Conservation (phyloP, 2,113 vertebrate species). For the Apteryx owenii region DNA sequence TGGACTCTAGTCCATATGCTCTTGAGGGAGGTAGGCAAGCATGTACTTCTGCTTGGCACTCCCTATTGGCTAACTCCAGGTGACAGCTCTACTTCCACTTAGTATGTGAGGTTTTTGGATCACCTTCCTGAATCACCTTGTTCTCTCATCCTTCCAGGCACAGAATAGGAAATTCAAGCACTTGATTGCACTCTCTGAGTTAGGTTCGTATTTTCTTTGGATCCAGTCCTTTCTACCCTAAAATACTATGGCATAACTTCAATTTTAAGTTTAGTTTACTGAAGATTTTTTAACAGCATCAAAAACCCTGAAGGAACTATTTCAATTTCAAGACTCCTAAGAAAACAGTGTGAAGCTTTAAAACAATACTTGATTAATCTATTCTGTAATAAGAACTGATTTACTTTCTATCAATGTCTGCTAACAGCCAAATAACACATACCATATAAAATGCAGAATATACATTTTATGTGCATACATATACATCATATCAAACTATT, state of each 20-base stretch:
- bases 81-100: neutral
- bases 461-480: neutral
- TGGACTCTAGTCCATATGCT: neutral
- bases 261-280: neutral
- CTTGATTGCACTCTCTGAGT: neutral
- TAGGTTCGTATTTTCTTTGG: neutral
- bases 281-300: neutral
- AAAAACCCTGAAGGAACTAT: neutral
- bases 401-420: neutral
- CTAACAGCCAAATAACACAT: neutral
- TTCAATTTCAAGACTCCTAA: neutral
- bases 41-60: neutral
- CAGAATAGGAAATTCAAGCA: neutral
- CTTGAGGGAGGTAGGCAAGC: accelerated
- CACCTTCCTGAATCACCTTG: neutral
- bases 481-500: neutral
- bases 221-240: neutral
- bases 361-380: neutral
- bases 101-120: neutral
- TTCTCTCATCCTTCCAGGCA: neutral
- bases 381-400: neutral
- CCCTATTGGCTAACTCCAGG: neutral
- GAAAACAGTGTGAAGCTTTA: neutral
- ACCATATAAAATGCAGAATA: neutral
- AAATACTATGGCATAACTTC: neutral